Percentiles rank a stretch among this genome's conserved stretches.
These are phyloP conservation scores for Garra rufa DNA, from an alignment of 2,113 vertebrate species.

Conservation along the genomic window DNA sequence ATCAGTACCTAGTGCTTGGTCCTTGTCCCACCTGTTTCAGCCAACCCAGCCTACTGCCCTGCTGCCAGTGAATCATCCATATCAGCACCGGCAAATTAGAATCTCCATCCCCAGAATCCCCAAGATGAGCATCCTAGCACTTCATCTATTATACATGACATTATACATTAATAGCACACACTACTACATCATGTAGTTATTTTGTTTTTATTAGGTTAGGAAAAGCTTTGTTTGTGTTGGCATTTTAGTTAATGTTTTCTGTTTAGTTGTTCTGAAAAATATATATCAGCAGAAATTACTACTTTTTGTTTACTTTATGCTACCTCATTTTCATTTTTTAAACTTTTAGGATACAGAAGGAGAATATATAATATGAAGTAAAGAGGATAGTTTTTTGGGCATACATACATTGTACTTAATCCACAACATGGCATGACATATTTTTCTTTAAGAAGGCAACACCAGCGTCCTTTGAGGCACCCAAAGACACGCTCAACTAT, in stretches of 20 bases:
- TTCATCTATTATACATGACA: neutral
- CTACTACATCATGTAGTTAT: neutral
- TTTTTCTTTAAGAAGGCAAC: slow-evolving; percentile 8
- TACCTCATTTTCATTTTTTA: too few species aligned
- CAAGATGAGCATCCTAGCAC: neutral
- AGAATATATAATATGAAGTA: too few species aligned
- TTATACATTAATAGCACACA: neutral
- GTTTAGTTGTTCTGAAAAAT: neutral
- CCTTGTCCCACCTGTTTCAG: neutral
- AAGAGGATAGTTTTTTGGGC: too few species aligned
- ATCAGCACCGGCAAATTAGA: neutral
- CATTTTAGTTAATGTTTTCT: neutral
- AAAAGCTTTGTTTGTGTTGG: neutral
- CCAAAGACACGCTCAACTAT: slow-evolving; percentile 11
- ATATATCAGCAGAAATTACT: neutral
- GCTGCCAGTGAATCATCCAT: neutral
- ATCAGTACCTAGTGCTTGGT: neutral
- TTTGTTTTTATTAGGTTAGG: neutral
- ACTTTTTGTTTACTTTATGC: neutral
- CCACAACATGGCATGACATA: too few species aligned
- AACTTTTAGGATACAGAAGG: too few species aligned
- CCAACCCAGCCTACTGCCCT: neutral
- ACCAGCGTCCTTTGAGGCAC: slow-evolving; percentile 10
- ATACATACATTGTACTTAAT: too few species aligned
- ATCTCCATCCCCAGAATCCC: neutral